phyloP scores from a whole-genome alignment of 2,888 invertebrate genomes.

The Aphodius sticticus region DNA sequence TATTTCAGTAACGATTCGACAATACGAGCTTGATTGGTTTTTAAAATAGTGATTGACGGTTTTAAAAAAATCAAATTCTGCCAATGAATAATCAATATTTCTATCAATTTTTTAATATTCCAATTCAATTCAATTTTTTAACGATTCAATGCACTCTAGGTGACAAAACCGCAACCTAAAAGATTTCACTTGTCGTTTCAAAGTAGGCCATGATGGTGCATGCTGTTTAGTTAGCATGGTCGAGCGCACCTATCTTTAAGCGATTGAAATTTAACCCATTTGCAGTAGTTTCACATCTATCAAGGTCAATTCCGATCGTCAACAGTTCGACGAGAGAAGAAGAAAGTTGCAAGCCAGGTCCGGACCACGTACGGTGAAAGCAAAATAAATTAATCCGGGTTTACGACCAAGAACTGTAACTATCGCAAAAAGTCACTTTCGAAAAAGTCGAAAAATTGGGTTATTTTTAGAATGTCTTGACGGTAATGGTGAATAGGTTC shows the following conservation, averaged over 20 bases:
- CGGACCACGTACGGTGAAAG: neutral
- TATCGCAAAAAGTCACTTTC: neutral
- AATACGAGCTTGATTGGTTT: neutral
- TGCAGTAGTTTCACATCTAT: conserved; percentile 4
- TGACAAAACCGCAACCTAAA: too few species aligned
- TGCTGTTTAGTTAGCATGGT: neutral
- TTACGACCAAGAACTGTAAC: neutral
- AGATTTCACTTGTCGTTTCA: neutral
- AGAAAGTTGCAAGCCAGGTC: neutral
- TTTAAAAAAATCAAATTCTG: neutral
- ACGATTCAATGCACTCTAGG: too few species aligned
- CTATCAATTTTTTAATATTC: too few species aligned
- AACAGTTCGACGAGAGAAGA: neutral
- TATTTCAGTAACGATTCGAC: neutral
- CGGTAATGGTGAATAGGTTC: neutral
- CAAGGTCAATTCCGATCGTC: conserved; percentile 4
- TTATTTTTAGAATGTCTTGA: neutral
- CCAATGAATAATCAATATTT: too few species aligned
- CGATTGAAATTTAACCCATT: neutral
- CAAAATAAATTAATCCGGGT: neutral
- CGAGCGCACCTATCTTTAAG: neutral
- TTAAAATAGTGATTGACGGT: neutral
- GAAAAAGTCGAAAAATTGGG: neutral
- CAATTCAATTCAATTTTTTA: too few species aligned
- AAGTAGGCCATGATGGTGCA: neutral